phyloP scores from a whole-genome alignment of 2,797 vertebrate species.

The Diglossa cyanea region DNA sequence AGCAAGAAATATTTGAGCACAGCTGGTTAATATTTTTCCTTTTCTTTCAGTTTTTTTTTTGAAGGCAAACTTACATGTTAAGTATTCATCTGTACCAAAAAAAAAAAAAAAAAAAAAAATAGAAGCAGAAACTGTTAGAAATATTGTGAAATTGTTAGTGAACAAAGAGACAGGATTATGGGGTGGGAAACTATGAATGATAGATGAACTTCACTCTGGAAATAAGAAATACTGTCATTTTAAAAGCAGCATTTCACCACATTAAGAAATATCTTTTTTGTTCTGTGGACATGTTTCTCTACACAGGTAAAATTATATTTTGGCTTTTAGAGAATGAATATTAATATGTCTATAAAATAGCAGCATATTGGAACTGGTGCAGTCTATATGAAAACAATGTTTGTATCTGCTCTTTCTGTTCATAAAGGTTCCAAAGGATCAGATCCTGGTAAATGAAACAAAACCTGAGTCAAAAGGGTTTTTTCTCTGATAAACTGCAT shows the following conservation, averaged over 20 bases:
- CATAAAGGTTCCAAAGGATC: background rate
- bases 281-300: background rate
- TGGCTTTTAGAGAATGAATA: background rate
- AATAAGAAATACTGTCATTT: background rate
- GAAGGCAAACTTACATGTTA: background rate
- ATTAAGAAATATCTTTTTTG: background rate
- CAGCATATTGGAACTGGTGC: background rate
- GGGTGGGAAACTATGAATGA: background rate
- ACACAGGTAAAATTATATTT: background rate
- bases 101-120: background rate
- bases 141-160: background rate
- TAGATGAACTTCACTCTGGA: background rate
- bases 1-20: background rate
- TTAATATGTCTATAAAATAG: background rate
- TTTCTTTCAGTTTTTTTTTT: background rate
- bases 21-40: background rate
- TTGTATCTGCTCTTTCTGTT: slow-evolving; percentile 35
- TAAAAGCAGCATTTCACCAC: background rate
- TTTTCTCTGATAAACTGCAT: background rate
- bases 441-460: slow-evolving; percentile 18
- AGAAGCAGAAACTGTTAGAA: background rate
- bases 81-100: background rate
- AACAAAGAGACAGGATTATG: background rate
- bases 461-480: background rate
- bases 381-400: background rate